These are phyloP conservation scores for Cosmorhoe ocellata DNA, from an alignment of 2,888 invertebrate genomes.

Conservation along the genomic window DNA sequence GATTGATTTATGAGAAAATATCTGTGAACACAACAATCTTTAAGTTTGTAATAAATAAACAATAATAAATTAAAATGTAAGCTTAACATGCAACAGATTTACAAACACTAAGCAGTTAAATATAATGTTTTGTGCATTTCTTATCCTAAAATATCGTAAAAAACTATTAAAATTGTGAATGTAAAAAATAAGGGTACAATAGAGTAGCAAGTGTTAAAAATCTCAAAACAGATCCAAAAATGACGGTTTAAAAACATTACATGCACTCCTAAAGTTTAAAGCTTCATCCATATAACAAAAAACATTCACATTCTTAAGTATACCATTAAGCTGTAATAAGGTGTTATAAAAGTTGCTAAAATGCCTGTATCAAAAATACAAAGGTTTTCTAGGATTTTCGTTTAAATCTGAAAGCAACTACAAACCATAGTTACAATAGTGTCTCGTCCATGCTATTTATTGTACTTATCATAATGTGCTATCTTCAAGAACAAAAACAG, in stretches of 20 bases:
- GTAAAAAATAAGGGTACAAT: neutral
- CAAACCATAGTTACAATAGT: neutral
- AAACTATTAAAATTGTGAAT: neutral
- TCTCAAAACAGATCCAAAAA: neutral
- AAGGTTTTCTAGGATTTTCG: too few species aligned
- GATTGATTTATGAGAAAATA: too few species aligned
- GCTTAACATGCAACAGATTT: neutral
- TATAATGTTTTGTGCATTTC: neutral
- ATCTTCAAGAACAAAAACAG: too few species aligned
- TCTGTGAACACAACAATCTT: too few species aligned
- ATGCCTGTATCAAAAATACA: neutral
- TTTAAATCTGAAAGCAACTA: neutral
- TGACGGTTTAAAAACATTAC: neutral
- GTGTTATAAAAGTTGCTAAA: neutral
- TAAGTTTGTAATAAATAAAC: neutral
- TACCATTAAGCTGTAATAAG: neutral
- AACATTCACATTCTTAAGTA: neutral
- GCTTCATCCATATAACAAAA: conserved; percentile 2
- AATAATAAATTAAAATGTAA: conserved; percentile 2
- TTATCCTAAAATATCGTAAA: neutral
- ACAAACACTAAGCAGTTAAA: neutral
- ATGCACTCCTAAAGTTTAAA: conserved; percentile 4
- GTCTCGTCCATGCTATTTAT: neutral
- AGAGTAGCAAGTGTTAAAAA: neutral
- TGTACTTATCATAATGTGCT: neutral